Base-by-base conservation (phyloP, 2,797 vertebrate genomes). In the Hyperoplus immaculatus region DNA sequence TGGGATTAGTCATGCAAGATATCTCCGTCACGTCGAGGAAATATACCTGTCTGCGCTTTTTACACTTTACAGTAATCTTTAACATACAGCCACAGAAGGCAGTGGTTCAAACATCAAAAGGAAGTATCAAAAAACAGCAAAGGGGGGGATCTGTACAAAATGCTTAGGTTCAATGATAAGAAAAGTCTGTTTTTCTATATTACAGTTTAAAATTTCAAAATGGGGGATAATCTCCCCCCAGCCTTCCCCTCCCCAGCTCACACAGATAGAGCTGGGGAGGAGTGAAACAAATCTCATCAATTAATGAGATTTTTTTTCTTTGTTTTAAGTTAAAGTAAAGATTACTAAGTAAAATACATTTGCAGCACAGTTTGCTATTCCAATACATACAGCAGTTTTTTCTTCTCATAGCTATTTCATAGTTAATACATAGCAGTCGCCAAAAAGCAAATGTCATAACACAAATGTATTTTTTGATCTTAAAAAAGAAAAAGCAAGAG, bases 371-470 rank as follows among this genome's bases (percentile, higher is more conserved):
- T 96, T 96, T 96, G 96, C 97, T 96, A 95, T 96, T 96, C 95
- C 93, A 95, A 96, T 97, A 97, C 97, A 98, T 97, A 98, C 97
- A 98, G 97, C 96, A 97, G 96, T 88, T 96, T 88, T 87, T 88
- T 96, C 88, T 87, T 87, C 80, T 86, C 94, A 96, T 96, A 96
- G 95, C 95, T 93, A 94, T 96, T 96, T 96, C 96, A 96, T 96
- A 95, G 93, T 96, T 95, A 96, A 97, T 97, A 98, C 97, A 97
- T 97, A 97, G 97, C 96, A 96, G 96, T 96, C 94, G 95, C 95
- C 94, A 96, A 96, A 95, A 98, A 97, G 96, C 92, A 94, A 94
- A 95, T 87, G 84, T 87, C 88, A 89, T 70, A 91, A 93, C 92
- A 95, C 92, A 97, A 97, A 93, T 92, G 89, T 94, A 94, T 94